Evolutionary conservation across 1,140 invertebrate genomes (phyloP), one percentile per base, ranked within the genome.

Genomic region (Zaprionus ghesquierei): DNA sequence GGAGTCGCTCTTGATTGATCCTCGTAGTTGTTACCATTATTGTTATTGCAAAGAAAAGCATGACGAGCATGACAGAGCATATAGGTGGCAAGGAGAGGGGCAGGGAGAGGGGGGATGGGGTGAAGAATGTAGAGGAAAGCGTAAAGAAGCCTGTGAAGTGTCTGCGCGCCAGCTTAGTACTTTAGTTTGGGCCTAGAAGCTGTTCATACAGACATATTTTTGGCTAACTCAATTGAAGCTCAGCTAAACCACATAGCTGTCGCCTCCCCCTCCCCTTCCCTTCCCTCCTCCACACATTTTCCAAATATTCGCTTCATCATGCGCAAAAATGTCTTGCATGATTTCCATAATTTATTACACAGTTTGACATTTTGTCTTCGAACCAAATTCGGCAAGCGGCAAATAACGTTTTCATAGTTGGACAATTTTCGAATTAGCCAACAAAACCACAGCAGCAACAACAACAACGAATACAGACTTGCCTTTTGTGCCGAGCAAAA

Each of bases 291-390:
- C 10, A 38, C 18, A 59, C 38, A 0, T 20, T 35, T 29, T 27
- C 12, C 31, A 18, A 3, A 29, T 44, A 46, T 46, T 46, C 41
- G 41, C 41, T 22, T 46, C 18, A 46, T 20, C 41, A 18, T 44
- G 8, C 18, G 56, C 1, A 25, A 54, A 25, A 55, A 41, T 50
- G n/a, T 66, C 56, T 50, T 59, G 41, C 58, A 46, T 56, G 61
- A 63, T 61, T 81, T 77, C 25, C 25, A 44, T 46, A 60, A 65
- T 72, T 31, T 58, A 55, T 70, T 53, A 49, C 55, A 68, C 79
- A 68, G n/a, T 81, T 86, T 89, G 84, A 79, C 84, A 89, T 82
- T 77, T 87, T 66, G 79, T 61, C 76, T 80, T 54, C 65, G 77
- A 73, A 72, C 84, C 84, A 77, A 69, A 79, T 87, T 77, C 70